Base-by-base conservation (phyloP, 2,113 vertebrate genomes). In the Fulica atra region DNA sequence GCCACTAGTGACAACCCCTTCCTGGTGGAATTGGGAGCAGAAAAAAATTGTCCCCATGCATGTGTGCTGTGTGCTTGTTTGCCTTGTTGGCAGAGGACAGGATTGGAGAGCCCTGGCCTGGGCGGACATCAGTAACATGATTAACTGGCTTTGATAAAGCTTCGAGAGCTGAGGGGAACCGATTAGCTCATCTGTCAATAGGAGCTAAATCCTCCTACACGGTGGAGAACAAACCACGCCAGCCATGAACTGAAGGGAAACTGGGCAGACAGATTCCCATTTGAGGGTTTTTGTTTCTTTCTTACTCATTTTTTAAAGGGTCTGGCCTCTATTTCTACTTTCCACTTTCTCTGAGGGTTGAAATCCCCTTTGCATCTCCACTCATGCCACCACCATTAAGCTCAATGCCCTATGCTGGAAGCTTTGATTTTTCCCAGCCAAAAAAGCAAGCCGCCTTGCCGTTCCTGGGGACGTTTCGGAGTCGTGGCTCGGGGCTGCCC, bases 71-170 rank as follows among this genome's bases (percentile, higher is more conserved):
- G 33, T 5, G 1, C 40, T 10, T 60, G 26, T 69, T 64, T 0
- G 0, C 28, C 51, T 83, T 88, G 51, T 81, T 86, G 87, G 80
- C 44, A 69, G 64, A 59, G 81, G 53, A 80, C 56, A 50, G 87
- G 68, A 94, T 11, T 54, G 68, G 72, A 92, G 44, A 92, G 50
- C 61, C 69, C 44, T 90, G 89, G 86, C 69, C 70, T n/a, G 60
- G 66, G 66, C 1, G 0, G 50, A 81, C 57, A 5, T 88, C 69
- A 76, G 57, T 95, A 92, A 90, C 76, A 57, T 84, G 76, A 95
- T 94, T 93, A 95, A 89, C 31, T 92, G 66, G 80, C 85, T 95
- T 95, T 96, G 95, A 88, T 93, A 91, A 87, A 86, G 80, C 80
- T 86, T 93, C 50, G 73, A 33, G 84, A 71, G 88, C 72, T 92